Evolutionary conservation across 1,140 invertebrate species (phyloP).

Genomic region (Bradynema listronoti): DNA sequence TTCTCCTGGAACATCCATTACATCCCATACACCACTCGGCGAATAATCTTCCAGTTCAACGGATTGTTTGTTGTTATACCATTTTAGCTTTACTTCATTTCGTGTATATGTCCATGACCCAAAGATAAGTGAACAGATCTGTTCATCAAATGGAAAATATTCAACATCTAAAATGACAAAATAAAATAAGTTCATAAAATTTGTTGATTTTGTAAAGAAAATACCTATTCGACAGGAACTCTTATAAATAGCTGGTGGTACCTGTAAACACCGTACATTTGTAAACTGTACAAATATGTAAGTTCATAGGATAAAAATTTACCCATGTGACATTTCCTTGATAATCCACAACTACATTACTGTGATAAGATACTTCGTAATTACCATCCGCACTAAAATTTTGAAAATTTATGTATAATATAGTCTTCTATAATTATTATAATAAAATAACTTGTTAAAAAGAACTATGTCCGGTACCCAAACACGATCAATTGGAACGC

Average conservation of each 20-base stretch:
- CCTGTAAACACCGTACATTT: too few relatives aligned
- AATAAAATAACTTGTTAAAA: constrained; percentile 9
- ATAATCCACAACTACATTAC: constrained; percentile 81
- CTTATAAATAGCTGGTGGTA: constrained; percentile 92
- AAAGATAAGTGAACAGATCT: constrained; percentile 91
- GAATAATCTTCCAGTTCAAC: constrained; percentile 68
- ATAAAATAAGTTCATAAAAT: constrained; percentile 1
- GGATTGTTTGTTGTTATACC: constrained; percentile 28
- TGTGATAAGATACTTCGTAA: constrained; percentile 71
- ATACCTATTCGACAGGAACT: constrained; percentile 29
- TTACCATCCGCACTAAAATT: constrained; percentile 77
- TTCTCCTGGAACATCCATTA: constrained; percentile 89
- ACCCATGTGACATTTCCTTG: constrained; percentile 62
- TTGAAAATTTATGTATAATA: not conserved
- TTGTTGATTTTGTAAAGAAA: constrained; percentile 1
- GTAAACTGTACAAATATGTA: too few relatives aligned
- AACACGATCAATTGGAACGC: constrained; percentile 92
- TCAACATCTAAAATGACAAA: constrained; percentile 89
- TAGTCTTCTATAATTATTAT: not conserved
- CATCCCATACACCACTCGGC: constrained; percentile 97
- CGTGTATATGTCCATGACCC: constrained; percentile 33
- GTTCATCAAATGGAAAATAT: constrained; percentile 64
- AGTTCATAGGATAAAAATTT: too few relatives aligned
- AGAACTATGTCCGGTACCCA: constrained; percentile 86
- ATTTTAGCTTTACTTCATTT: constrained; percentile 30